Conservation (phyloP, 2,113 vertebrate genomes). For the Colistium nudipinnis region DNA sequence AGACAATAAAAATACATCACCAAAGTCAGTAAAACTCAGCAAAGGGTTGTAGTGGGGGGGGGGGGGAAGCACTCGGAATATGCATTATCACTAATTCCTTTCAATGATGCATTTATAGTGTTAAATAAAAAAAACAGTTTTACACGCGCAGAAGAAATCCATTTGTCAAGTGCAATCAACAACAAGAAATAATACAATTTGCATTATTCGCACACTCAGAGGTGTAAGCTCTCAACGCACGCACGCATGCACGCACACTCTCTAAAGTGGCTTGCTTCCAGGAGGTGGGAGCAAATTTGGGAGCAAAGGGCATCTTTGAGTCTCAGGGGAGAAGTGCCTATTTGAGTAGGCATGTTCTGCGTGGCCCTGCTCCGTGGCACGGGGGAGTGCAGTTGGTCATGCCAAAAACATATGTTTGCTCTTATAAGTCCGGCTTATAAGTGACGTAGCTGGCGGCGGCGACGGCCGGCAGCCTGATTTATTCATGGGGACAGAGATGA, state of each 20-base stretch:
- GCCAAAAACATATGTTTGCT: slow-evolving; percentile 39
- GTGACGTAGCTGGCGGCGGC: slow-evolving; percentile 73
- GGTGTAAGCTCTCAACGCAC: background rate
- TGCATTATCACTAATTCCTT: slow-evolving; percentile 5
- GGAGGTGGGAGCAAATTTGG: no score
- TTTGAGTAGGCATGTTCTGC: slow-evolving; percentile 12
- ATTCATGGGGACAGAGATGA: slow-evolving; percentile 79
- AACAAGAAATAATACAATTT: background rate
- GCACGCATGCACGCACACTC: background rate
- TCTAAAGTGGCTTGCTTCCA: background rate
- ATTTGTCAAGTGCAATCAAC: slow-evolving; percentile 5
- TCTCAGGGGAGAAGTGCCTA: slow-evolving; percentile 6
- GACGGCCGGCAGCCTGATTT: slow-evolving; percentile 75
- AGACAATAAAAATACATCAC: background rate
- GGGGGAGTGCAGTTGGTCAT: slow-evolving; percentile 38
- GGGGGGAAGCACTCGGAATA: background rate
- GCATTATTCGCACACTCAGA: background rate
- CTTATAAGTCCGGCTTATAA: no score
- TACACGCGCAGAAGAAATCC: background rate
- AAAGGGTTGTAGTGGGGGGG: no score
- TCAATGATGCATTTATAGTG: background rate
- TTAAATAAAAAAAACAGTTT: background rate
- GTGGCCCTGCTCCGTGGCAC: slow-evolving; percentile 12
- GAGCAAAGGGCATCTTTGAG: background rate
- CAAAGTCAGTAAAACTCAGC: background rate